Conservation (phyloP, 64 coral and sea anemone species). For the Pachyseris speciosa region DNA sequence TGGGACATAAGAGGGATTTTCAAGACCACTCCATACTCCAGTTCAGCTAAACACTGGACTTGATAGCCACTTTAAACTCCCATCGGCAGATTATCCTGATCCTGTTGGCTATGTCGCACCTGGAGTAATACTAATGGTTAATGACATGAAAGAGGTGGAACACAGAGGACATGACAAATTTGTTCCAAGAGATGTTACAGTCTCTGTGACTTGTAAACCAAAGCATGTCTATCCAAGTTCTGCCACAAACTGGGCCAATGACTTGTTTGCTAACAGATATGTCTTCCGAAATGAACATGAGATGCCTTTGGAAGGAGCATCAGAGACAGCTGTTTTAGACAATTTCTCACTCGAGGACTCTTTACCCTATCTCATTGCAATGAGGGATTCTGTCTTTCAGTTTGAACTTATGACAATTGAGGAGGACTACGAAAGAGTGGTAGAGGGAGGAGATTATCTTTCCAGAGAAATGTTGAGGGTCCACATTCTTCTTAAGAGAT, state of each 20-base stretch:
- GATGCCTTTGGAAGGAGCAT: slow-evolving; percentile 8
- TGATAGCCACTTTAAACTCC: slow-evolving; percentile 36
- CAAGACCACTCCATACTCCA: slow-evolving; percentile 56
- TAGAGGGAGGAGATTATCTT: slow-evolving; percentile 52
- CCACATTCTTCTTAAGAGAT: slow-evolving; percentile 47
- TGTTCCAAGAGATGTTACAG: slow-evolving; percentile 55
- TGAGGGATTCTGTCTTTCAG: slow-evolving; percentile 57
- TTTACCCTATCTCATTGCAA: slow-evolving; percentile 39
- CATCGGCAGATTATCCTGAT: slow-evolving; percentile 64
- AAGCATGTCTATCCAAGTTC: slow-evolving; percentile 50
- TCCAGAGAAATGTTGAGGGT: slow-evolving; percentile 44
- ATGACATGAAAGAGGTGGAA: slow-evolving; percentile 59
- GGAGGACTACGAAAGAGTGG: slow-evolving; percentile 35
- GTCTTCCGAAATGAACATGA: slow-evolving; percentile 45
- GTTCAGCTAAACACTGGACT: slow-evolving; percentile 40
- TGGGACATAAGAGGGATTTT: slow-evolving; percentile 66
- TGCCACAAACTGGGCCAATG: slow-evolving; percentile 53
- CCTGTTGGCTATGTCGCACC: slow-evolving; percentile 59
- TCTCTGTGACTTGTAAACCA: slow-evolving; percentile 54
- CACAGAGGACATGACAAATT: slow-evolving; percentile 22
- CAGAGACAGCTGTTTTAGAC: slow-evolving; percentile 18
- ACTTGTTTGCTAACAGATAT: slow-evolving; percentile 32
- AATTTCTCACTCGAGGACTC: not conserved
- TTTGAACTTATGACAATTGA: slow-evolving; percentile 46
- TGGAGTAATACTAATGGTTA: slow-evolving; percentile 60